Base-by-base conservation (phyloP, 2,797 vertebrate species). In the Rachycentron canadum region DNA sequence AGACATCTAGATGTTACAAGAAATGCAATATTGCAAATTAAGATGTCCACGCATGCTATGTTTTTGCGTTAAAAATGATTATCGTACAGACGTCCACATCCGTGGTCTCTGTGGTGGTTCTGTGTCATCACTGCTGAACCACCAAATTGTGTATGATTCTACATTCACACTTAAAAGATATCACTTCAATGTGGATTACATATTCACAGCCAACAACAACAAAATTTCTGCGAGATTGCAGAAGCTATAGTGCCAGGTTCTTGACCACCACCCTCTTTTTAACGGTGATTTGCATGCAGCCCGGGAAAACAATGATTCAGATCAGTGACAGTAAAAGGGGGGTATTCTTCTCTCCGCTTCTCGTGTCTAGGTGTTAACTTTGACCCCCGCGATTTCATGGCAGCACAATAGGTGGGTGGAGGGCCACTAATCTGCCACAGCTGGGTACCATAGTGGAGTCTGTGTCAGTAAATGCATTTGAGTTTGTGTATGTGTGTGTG, bases 351-450 rank as follows among this genome's bases (percentile, higher is more conserved):
- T 34, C 41, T 14, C 4, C 28, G 5, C 53, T 55, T 71, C 40
- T 87, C 25, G 2, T 83, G 85, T 76, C 65, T 86, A 66, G 72
- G 86, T 90, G 90, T 83, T 81, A 89, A 77, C 74, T 87, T 72
- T 49, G 43, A 73, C 65, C 69, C 41, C 65, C 81, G n/a, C 43
- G 60, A 80, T 77, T 49, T 38, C 8, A 1, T 12, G n/a, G 59
- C 25, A 68, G 67, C 47, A 78, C 72, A 74, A 68, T 63, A 59
- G 83, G 69, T 32, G 78, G 82, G 68, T 73, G 74, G 63, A 80
- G 76, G 81, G 75, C 45, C 41, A 38, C 80, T 90, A 86, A 92
- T 85, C 80, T 76, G 69, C 38, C 86, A 66, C 89, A 89, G 89
- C 82, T 89, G 91, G 86, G 61, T 64, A 68, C 78, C 72, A 53